Evolutionary conservation across 2,113 vertebrate species (phyloP).

Genomic region (Phyllostomus discolor): DNA sequence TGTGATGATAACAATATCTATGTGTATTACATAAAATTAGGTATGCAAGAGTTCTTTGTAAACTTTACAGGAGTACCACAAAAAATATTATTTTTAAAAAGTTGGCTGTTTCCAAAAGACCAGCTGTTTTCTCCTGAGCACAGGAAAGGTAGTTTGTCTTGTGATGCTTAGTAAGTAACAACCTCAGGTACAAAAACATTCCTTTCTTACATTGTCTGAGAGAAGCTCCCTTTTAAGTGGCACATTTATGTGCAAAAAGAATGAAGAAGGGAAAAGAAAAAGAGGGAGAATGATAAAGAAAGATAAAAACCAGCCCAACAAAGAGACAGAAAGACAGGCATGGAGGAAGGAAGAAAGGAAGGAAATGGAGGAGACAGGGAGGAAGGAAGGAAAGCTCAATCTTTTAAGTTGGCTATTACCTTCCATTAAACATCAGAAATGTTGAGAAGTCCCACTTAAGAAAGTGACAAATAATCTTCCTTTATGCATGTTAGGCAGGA

Average conservation of each 20-base stretch:
- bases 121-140: background rate
- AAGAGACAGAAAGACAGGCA: background rate
- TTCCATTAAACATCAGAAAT: background rate
- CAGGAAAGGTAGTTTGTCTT: background rate
- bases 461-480: background rate
- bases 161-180: background rate
- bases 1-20: background rate
- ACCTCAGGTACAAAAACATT: background rate
- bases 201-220: background rate
- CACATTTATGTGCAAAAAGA: background rate
- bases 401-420: background rate
- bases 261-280: background rate
- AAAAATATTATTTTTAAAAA: slow-evolving; percentile 25
- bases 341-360: background rate
- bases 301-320: background rate
- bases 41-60: background rate
- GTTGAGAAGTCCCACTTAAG: background rate
- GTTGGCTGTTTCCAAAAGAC: background rate
- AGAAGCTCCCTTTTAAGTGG: background rate
- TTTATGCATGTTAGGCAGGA: background rate
- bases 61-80: background rate
- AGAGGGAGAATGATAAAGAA: background rate
- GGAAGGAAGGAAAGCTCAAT: no score
- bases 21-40: background rate
- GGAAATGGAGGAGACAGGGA: no score